Conservation (phyloP, 2,797 vertebrate species). For the Oryzias dopingdopingensis region DNA sequence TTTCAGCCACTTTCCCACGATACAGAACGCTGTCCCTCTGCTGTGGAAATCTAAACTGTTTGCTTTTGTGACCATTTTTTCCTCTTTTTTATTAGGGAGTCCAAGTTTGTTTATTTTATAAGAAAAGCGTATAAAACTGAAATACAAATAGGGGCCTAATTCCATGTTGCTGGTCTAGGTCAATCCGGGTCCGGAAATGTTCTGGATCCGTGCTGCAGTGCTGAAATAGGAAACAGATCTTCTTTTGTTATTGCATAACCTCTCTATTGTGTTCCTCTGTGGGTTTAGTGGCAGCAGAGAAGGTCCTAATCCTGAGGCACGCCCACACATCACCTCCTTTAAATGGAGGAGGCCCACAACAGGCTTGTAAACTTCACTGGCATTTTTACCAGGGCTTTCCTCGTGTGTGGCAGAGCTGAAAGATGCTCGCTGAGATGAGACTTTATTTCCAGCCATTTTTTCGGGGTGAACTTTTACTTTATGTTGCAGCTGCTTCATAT, state of each 20-base stretch:
- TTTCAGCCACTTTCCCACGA: slow-evolving; percentile 52
- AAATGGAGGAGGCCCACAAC: slow-evolving; percentile 53
- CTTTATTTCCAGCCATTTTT: too few species aligned
- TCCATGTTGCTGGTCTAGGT: slow-evolving; percentile 45
- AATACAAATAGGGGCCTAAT: not conserved
- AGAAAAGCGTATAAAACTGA: slow-evolving; percentile 6
- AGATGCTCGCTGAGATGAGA: slow-evolving; percentile 22
- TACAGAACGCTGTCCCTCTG: slow-evolving; percentile 22
- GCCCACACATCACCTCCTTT: slow-evolving; percentile 52
- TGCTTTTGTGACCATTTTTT: slow-evolving; percentile 36
- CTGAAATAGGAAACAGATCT: slow-evolving; percentile 63
- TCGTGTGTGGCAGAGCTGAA: slow-evolving; percentile 63
- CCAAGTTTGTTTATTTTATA: slow-evolving; percentile 26
- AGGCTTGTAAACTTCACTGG: slow-evolving; percentile 67
- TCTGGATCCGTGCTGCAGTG: slow-evolving; percentile 41
- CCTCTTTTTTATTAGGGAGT: slow-evolving; percentile 30
- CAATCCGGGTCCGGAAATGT: slow-evolving; percentile 48
- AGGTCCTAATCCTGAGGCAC: slow-evolving; percentile 59
- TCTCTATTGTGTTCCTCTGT: slow-evolving; percentile 56
- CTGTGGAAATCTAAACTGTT: slow-evolving; percentile 42
- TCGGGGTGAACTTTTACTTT: too few species aligned
- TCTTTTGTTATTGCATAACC: slow-evolving; percentile 66
- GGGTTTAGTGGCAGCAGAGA: slow-evolving; percentile 29
- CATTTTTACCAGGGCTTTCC: slow-evolving; percentile 58
- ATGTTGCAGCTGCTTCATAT: too few species aligned